phyloP scores from a whole-genome alignment of 2,797 vertebrate species.

The Pelochelys cantorii region DNA sequence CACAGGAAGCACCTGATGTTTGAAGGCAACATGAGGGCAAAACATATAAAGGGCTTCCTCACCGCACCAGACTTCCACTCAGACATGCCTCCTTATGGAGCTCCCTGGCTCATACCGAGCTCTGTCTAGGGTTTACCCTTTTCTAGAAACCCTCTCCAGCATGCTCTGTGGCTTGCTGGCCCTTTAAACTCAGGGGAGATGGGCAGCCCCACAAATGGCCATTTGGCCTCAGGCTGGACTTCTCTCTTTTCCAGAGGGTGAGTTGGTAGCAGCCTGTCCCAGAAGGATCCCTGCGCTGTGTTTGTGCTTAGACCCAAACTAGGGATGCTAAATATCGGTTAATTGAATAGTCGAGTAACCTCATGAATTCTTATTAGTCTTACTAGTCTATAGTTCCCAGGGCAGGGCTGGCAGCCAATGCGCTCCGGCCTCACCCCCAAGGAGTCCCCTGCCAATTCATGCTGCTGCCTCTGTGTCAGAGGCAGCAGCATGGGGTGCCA shows the following conservation, averaged over 20 bases:
- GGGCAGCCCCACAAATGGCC: background rate
- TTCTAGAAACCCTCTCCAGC: background rate
- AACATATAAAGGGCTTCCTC: too few relatives aligned
- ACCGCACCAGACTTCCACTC: background rate
- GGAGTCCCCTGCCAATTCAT: too few relatives aligned
- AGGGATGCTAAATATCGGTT: too few relatives aligned
- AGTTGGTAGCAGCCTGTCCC: background rate
- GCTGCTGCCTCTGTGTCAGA: too few relatives aligned
- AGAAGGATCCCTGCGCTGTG: background rate
- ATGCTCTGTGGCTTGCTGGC: background rate
- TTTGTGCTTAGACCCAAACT: background rate
- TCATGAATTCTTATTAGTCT: too few relatives aligned
- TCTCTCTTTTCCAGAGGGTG: background rate
- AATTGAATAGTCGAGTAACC: too few relatives aligned
- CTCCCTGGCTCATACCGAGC: background rate
- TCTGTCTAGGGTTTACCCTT: background rate
- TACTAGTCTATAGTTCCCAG: too few relatives aligned
- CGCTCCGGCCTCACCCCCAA: too few relatives aligned
- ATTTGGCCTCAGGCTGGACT: background rate
- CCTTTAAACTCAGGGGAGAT: background rate
- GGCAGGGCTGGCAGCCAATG: too few relatives aligned
- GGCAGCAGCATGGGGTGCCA: too few relatives aligned
- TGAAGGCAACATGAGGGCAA: background rate
- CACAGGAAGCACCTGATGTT: background rate
- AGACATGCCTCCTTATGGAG: background rate